Base-by-base conservation (phyloP, 2,113 vertebrate species). In the Ochotona curzoniae region DNA sequence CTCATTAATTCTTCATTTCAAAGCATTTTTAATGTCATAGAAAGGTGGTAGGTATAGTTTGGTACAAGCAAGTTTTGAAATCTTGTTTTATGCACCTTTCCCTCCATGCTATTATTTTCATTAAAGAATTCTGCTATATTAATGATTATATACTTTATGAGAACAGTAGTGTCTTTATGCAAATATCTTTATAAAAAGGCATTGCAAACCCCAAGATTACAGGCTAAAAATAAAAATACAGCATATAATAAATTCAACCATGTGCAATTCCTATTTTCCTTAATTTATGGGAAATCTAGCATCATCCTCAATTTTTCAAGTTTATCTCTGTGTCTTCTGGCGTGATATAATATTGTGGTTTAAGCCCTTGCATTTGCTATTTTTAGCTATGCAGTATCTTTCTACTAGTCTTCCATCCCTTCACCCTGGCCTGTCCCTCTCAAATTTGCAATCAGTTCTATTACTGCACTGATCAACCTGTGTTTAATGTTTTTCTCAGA, bases 181-280 rank as follows among this genome's bases (percentile, higher is more conserved):
- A 44, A 44, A 44, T 44, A 6, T 44, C 38, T 44, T 44, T 44
- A 44, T 44, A 44, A 44, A 44, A 44, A 73, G 35, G 7, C 14
- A 49, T n/a, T 63, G 23, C 66, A 73, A 76, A 63, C 69, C n/a
- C 67, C 79, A 23, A 32, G 49, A 87, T 93, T 60, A 73, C 7
- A 83, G 20, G 35, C 60, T 94, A 87, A 83, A 83, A 21, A 66
- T 35, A 74, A 90, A 3, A 83, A 57, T 20, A 57, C 54, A 93
- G 47, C 63, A 38, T 64, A 63, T 74, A 82, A 76, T 76, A 86
- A 75, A 64, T 47, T 94, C 26, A 84, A 23, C 8, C 63, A 79
- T 26, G 2, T 38, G 0, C 70, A 61, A 74, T 79, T 66, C 13
- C 4, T 38, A 71, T 71, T 70, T 84, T 38, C 28, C 63, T 78